Conservation (phyloP, 53 echinoderm and acorn worm genomes). For the Stichopus horrens region DNA sequence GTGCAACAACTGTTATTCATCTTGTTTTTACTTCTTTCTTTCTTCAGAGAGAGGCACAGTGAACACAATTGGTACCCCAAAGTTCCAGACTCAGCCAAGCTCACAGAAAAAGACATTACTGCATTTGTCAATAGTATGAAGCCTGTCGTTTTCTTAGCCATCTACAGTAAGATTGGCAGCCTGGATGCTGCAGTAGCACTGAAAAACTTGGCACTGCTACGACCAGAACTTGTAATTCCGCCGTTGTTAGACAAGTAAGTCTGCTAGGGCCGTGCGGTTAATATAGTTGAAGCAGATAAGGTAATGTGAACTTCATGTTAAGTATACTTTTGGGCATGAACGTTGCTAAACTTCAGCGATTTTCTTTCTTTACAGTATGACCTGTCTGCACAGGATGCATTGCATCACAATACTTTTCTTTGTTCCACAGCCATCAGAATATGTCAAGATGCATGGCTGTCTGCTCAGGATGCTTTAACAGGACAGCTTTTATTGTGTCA, state of each 20-base stretch:
- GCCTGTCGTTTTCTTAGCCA: slow-evolving; percentile 79
- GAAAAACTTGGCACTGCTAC: slow-evolving; percentile 74
- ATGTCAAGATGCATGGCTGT: no score
- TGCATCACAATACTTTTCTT: no score
- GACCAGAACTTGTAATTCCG: slow-evolving; percentile 90
- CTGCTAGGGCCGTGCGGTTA: not conserved
- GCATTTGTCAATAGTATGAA: slow-evolving; percentile 88
- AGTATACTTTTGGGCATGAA: no score
- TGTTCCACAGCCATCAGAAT: no score
- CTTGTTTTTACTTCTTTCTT: not conserved
- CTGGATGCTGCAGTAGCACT: slow-evolving; percentile 86
- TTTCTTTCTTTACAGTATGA: no score
- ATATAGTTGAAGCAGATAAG: not conserved
- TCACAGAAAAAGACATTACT: slow-evolving; percentile 85
- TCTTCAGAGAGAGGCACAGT: slow-evolving; percentile 80
- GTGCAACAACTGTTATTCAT: not conserved
- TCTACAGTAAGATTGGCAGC: slow-evolving; percentile 96
- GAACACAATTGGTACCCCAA: slow-evolving; percentile 73
- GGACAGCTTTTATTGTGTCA: no score
- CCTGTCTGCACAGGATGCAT: no score
- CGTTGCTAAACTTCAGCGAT: no score
- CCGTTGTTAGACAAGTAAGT: slow-evolving; percentile 90
- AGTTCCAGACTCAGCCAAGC: slow-evolving; percentile 69
- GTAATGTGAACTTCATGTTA: no score
- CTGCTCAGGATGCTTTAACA: no score